phyloP scores from a whole-genome alignment of 2,113 vertebrate genomes.

The Cavia aperea region DNA sequence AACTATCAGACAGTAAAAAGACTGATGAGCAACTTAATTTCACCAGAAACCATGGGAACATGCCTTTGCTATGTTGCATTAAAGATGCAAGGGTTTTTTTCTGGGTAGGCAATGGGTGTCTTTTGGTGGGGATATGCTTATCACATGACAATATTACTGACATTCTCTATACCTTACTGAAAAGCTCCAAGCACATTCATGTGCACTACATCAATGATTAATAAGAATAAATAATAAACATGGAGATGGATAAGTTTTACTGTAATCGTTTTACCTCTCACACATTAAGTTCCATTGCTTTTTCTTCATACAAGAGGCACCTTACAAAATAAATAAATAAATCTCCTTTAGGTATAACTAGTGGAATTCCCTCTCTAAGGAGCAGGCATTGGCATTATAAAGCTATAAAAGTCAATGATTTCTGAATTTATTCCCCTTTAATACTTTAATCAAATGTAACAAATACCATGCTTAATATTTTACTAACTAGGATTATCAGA shows the following conservation, averaged over 20 bases:
- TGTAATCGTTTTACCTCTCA: conserved; percentile 72
- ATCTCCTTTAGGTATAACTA: conserved; percentile 73
- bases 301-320: conserved; percentile 72
- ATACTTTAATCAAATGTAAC: conserved; percentile 62
- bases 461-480: conserved; percentile 66
- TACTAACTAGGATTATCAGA: conserved; percentile 57
- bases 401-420: conserved; percentile 66
- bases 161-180: conserved; percentile 66
- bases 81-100: conserved; percentile 63
- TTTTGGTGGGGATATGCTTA: conserved; percentile 64
- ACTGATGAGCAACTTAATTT: conserved; percentile 67
- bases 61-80: conserved; percentile 68
- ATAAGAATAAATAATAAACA: conserved; percentile 75
- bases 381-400: conserved; percentile 73
- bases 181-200: conserved; percentile 72
- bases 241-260: conserved; percentile 75
- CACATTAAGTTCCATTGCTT: conserved; percentile 73
- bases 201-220: conserved; percentile 73
- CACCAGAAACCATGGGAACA: conserved; percentile 69
- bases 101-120: conserved; percentile 66
- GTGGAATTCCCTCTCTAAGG: conserved; percentile 73
- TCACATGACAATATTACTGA: conserved; percentile 63
- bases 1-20: conserved; percentile 65
- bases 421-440: conserved; percentile 70
- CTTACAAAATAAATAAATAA: conserved; percentile 73